Evolutionary conservation across 2,797 vertebrate species (phyloP), one percentile per base, ranked within the genome.

Genomic region (Myotis findleyi): DNA sequence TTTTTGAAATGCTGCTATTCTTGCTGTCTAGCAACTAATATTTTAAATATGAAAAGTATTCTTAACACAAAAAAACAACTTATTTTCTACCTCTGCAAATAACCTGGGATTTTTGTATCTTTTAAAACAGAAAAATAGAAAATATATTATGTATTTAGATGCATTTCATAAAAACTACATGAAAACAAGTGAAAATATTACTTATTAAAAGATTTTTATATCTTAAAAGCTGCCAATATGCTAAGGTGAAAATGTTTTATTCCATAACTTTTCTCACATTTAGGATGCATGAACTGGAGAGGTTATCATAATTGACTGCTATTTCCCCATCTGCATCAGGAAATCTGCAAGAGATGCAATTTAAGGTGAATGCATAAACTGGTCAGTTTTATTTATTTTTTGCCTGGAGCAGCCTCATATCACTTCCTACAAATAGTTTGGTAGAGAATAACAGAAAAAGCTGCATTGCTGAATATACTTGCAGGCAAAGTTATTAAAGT

Each of bases 211-310:
- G 55, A 84, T 93, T 36, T 73, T 95, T 85, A 76, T 89, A 89
- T 89, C 57, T 96, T 36, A 7, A 86, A 97, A 97, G 83, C 6
- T 51, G 13, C 49, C 73, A 87, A 92, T 66, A 91, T 69, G 27
- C 86, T 96, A 88, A 79, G 8, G 13, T 62, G 85, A 91, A 33
- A 23, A 44, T 94, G 86, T 95, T 98, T 97, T 6, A 96, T 95
- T 97, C 83, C 77, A 30, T 97, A 38, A 79, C 4, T 53, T 94
- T 95, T 97, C 91, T 92, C 62, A 97, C 73, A 77, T 96, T 97
- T 94, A 94, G 55, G 12, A 93, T 83, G 33, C 12, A 68, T 88
- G 87, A 96, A 95, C 96, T 62, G 11, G 38, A 96, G 44, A 96
- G 87, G 87, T 96, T 0, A 5, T 90, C 93, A 66, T 47, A 75